Evolutionary conservation across 2,113 vertebrate species (phyloP), one percentile per base, ranked within the genome.

Genomic region (Pimephales promelas): DNA sequence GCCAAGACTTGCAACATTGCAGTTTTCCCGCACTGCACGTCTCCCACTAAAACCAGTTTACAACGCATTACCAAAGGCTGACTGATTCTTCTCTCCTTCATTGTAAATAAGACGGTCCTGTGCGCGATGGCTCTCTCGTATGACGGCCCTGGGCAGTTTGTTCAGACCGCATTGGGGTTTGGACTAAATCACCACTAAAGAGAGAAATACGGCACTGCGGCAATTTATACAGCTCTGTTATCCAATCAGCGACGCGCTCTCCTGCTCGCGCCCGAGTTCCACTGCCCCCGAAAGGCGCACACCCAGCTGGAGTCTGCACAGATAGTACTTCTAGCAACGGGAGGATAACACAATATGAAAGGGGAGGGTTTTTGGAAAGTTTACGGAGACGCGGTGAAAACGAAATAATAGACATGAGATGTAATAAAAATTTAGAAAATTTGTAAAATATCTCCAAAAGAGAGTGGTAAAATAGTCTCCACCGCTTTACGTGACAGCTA

Each of bases 21-120:
- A 1, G 97, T 99, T 94, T 99, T 98, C 90, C 97, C 97, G 88
- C 97, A 97, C 90, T 99, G 97, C 84, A 99, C 97, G 47, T 98
- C 97, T 16, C 97, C 97, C 26, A 99, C 96, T 90, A 98, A 91
- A 40, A 98, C 97, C 24, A 98, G 93, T 86, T 98, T 98, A 87
- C 97, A 98, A 16, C 97, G 92, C 86, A 95, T 95, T 52, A 97
- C 95, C 8, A 92, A 93, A 1, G 96, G 94, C 93, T 97, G 94
- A 0, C 92, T 91, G 72, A 93, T 87, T 88, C 96, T 95, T 88
- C 96, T 94, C 85, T 98, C 97, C 93, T 97, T 97, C 97, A 98
- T 98, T 84, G 22, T 89, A 84, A n/a, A 77, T 80, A 4, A 24
- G 74, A 61, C n/a, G 16, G 20, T 28, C 61, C 10, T 36, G 34